Evolutionary conservation across 2,113 vertebrate genomes (phyloP), one percentile per base, ranked within the genome.

Genomic region (Chaetodon auriga): DNA sequence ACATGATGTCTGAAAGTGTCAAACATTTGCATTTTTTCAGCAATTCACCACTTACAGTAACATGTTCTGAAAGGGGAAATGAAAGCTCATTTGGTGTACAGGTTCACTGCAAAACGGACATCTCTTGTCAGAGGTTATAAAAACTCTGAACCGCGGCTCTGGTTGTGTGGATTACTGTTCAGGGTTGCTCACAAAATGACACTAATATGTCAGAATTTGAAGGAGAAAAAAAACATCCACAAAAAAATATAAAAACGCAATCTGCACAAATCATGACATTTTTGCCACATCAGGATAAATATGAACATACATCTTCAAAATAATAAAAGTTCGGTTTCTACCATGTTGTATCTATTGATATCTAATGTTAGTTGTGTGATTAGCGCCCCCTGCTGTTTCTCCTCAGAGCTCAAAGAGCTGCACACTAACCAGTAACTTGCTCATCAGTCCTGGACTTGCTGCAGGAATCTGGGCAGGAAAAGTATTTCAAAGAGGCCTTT

Each of bases 321-420:
- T 13, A 14, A 16, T 15, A n/a, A 15, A 63, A 35, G 14, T 38
- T 2, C 51, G 2, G 1, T 19, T 48, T 68, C 70, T 21, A 61
- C 6, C 14, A 53, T 7, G 1, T 19, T 70, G 9, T 63, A 16
- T 35, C 38, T 48, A 25, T n/a, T n/a, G n/a, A n/a, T n/a, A n/a
- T 7, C 7, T 5, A 61, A 35, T 54, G 19, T 79, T 63, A 41
- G 38, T 25, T 23, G 13, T 48, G 25, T 38, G 55, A 5, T 25
- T 70, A 36, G 30, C 53, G 75, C 90, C 88, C 77, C 55, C 91
- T 90, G 53, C 71, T 87, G 53, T 75, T 16, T 41, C 2, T 60
- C 19, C 0, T 15, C 1, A 11, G 11, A 87, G 64, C 10, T n/a
- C 0, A 12, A 1, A 11, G 11, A 87, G 55, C 45, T 53, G 2